Evolutionary conservation across 2,888 invertebrate genomes (phyloP).

Genomic region (Aporophyla nigra): DNA sequence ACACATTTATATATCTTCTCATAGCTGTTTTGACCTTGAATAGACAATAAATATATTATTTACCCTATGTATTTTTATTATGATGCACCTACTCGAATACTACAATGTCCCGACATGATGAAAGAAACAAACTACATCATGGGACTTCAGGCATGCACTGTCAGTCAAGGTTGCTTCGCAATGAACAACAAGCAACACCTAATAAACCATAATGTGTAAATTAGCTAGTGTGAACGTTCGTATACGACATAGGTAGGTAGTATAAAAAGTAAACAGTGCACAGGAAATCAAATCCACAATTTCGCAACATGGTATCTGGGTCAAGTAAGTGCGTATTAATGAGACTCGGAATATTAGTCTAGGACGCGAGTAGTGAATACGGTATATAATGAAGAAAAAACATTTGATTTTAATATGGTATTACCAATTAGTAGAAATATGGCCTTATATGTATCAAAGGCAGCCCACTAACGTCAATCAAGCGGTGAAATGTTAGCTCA

Average conservation of each 20-base stretch:
- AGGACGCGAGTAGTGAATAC: constrained; percentile 61
- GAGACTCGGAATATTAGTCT: constrained; percentile 69
- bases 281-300: constrained; percentile 68
- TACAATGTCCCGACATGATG: constrained; percentile 16
- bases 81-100: constrained; percentile 1
- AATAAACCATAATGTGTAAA: constrained; percentile 58
- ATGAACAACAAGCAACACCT: constrained; percentile 43
- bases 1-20: constrained; percentile 47
- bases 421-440: constrained; percentile 46
- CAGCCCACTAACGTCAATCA: constrained; percentile 79
- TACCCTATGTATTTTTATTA: constrained; percentile 18
- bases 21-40: constrained; percentile 34
- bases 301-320: constrained; percentile 77
- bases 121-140: constrained; percentile 26
- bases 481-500: constrained; percentile 74
- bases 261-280: constrained; percentile 56
- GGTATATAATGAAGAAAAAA: constrained; percentile 66
- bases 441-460: constrained; percentile 68
- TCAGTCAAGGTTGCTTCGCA: constrained; percentile 32
- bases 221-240: constrained; percentile 14
- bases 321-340: constrained; percentile 75
- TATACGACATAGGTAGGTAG: constrained; percentile 32
- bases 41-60: constrained; percentile 22
- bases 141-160: constrained; percentile 25
- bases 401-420: constrained; percentile 23